phyloP scores from a whole-genome alignment of 2,113 vertebrate species.

The Limnothrissa miodon region DNA sequence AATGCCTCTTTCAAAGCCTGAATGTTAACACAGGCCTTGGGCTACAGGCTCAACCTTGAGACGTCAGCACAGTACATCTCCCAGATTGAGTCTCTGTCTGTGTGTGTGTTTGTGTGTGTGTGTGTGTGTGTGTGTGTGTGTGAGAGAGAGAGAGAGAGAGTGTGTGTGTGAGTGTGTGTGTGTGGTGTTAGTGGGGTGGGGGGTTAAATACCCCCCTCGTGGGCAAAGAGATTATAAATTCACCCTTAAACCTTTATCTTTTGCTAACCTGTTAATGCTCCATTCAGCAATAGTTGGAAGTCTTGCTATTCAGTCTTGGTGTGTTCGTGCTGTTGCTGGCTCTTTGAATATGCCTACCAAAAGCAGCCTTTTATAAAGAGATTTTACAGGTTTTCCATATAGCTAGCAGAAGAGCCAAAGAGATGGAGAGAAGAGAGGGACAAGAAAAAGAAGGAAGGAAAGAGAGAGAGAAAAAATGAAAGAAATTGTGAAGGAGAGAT shows the following conservation, averaged over 20 bases:
- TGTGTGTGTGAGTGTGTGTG: neutral
- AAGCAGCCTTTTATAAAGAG: neutral
- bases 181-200: neutral
- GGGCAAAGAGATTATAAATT: neutral
- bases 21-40: slow-evolving; percentile 28
- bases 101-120: no score
- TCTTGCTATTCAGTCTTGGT: neutral
- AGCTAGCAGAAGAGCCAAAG: neutral
- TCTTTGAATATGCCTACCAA: neutral
- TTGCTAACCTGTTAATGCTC: neutral
- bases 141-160: neutral
- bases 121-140: no score
- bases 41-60: slow-evolving; percentile 23
- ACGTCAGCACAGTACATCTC: slow-evolving; percentile 29
- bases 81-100: no score
- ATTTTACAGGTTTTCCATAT: neutral
- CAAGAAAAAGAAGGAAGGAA: slow-evolving; percentile 17
- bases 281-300: neutral
- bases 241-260: neutral
- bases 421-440: neutral
- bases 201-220: neutral
- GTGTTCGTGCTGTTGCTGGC: neutral
- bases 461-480: neutral
- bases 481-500: neutral
- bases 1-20: slow-evolving; percentile 30